phyloP scores from a whole-genome alignment of 2,113 vertebrate species.

The Gambusia affinis region DNA sequence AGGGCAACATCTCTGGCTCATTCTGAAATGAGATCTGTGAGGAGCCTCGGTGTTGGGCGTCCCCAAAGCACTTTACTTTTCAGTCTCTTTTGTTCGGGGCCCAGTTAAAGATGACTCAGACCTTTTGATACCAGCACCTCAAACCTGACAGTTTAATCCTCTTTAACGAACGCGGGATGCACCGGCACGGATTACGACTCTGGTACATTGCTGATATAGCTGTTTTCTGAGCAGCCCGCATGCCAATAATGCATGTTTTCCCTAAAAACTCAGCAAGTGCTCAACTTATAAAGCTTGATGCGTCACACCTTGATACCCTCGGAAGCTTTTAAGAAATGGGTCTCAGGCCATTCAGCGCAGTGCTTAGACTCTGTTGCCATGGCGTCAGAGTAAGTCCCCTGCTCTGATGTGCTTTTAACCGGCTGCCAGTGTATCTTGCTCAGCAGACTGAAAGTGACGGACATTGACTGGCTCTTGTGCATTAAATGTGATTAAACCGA shows the following conservation, averaged over 20 bases:
- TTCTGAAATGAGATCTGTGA: no score
- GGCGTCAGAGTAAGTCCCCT: not conserved
- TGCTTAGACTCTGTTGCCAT: not conserved
- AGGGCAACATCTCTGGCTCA: no score
- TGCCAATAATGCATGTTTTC: not conserved
- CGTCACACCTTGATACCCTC: conserved; percentile 6
- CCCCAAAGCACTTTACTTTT: not conserved
- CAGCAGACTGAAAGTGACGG: not conserved
- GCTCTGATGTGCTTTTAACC: conserved; percentile 13
- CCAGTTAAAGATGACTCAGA: conserved; percentile 7
- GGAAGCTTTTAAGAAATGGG: not conserved
- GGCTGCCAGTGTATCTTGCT: conserved; percentile 9
- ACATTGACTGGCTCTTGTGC: conserved; percentile 12
- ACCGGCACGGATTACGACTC: conserved; percentile 11
- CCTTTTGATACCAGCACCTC: not conserved
- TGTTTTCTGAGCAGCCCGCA: not conserved
- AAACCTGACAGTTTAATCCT: conserved; percentile 18
- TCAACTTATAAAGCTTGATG: conserved; percentile 17
- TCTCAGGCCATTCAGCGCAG: not conserved
- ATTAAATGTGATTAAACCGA: conserved; percentile 8
- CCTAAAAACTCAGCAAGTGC: not conserved
- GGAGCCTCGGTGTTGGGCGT: not conserved
- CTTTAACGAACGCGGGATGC: conserved; percentile 2
- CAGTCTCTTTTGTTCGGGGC: no score
- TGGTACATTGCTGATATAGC: conserved; percentile 4